Percentiles rank a stretch among this genome's conserved stretches.
Conservation (phyloP, 2,797 vertebrate species). For the Pteropus rufus region DNA sequence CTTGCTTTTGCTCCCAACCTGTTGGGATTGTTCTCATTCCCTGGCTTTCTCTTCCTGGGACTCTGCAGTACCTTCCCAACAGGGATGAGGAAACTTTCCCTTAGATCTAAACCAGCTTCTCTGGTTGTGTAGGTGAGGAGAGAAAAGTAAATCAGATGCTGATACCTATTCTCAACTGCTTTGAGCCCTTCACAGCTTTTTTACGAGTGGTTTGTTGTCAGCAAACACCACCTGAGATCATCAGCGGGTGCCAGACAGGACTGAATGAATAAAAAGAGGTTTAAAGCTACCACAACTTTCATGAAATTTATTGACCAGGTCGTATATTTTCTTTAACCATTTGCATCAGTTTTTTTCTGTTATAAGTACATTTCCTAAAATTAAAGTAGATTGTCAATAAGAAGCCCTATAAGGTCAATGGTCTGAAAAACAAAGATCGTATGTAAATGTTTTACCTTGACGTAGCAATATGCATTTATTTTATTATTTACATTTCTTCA, state of each 20-base stretch:
- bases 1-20: not conserved
- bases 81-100: not conserved
- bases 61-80: not conserved
- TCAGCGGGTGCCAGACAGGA: not conserved
- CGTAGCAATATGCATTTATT: not conserved
- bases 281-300: not conserved
- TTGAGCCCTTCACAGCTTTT: not conserved
- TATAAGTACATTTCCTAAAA: not conserved
- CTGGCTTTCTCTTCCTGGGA: not conserved
- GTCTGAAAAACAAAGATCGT: not conserved
- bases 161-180: not conserved
- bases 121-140: not conserved
- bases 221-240: not conserved
- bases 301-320: not conserved
- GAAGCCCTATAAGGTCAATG: not conserved
- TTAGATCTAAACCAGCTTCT: not conserved
- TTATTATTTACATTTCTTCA: not conserved
- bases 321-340: not conserved
- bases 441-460: not conserved
- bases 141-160: not conserved
- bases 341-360: not conserved
- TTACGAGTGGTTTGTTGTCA: not conserved
- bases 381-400: not conserved
- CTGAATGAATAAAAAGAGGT: not conserved
- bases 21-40: not conserved